Evolutionary conservation across 1,140 invertebrate species (phyloP), one percentile per base, ranked within the genome.

Genomic region (Pogonomyrmex californicus): DNA sequence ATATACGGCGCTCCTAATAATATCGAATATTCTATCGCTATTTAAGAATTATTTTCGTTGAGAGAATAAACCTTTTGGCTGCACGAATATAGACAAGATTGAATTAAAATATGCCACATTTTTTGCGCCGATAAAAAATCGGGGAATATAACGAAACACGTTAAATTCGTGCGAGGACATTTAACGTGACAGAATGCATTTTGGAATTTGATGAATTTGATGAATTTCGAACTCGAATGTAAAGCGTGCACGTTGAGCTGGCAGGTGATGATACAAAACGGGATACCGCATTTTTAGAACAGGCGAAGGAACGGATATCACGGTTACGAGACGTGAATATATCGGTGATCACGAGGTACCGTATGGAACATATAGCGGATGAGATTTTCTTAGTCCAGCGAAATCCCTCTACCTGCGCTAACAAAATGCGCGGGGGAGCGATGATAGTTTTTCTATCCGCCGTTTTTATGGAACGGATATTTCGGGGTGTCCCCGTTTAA

Each of bases 291-390:
- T 88, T 90, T 90, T 68, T 60, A 87, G 82, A 90, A 90, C 78
- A 58, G 65, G 51, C 60, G n/a, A 54, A 66, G 83, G 71, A 90
- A 82, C 23, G 70, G 71, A 33, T 85, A 87, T 65, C 70, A 54
- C 60, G 71, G 82, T 90, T 90, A 88, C 73, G 90, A 86, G 77
- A 83, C 75, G 89, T 75, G 73, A 86, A 91, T 91, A 90, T 88
- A 91, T 65, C 82, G 86, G 81, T 71, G 58, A 86, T 90, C 82
- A 76, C 47, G n/a, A 17, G 70, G 62, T 79, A 81, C 47, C 86
- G 87, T 90, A 90, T 86, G 17, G 76, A 86, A 63, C 79, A 58
- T 60, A 78, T 6, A 85, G 63, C 51, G 87, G 81, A 88, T 90
- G 70, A 83, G 73, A 90, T 91, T 91, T 88, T 79, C 90, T 78